These are phyloP conservation scores for Synanthedon myopaeformis DNA, from an alignment of 2,888 invertebrate genomes.

Conservation along the genomic window DNA sequence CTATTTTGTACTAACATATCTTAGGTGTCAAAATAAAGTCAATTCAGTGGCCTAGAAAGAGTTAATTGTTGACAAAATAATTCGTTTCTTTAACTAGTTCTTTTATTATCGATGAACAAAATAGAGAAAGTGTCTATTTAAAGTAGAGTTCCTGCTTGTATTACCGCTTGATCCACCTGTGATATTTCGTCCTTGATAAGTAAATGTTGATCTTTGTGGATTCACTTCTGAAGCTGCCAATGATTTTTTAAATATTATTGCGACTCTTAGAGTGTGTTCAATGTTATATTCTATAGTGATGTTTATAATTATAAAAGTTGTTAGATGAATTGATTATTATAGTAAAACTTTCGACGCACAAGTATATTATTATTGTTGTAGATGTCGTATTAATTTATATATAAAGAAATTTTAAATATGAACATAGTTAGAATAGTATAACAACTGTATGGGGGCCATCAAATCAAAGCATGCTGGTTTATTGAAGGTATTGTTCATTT, in stretches of 20 bases:
- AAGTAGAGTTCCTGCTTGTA: constrained; percentile 62
- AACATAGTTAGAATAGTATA: constrained; percentile 16
- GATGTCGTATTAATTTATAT: constrained; percentile 2
- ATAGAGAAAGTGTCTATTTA: neutral
- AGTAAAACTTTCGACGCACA: constrained; percentile 15
- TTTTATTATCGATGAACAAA: constrained; percentile 13
- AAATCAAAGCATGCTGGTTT: constrained; percentile 54
- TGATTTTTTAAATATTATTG: constrained; percentile 26
- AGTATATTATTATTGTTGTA: constrained; percentile 13
- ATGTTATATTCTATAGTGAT: constrained; percentile 25
- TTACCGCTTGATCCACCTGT: constrained; percentile 61
- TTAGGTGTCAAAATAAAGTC: constrained; percentile 44
- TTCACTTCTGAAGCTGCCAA: constrained; percentile 40
- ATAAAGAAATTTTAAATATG: constrained; percentile 1
- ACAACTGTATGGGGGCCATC: constrained; percentile 61
- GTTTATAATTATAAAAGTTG: constrained; percentile 10
- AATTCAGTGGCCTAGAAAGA: constrained; percentile 48
- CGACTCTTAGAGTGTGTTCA: constrained; percentile 37
- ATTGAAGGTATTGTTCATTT: constrained; percentile 37
- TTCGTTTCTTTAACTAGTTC: neutral
- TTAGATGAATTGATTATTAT: constrained; percentile 21
- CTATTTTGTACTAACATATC: constrained; percentile 44
- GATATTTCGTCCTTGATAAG: constrained; percentile 50
- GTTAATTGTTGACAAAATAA: constrained; percentile 36
- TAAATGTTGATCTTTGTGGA: constrained; percentile 36